A percentile compares a stretch with the other conserved stretches of the same genome.
Evolutionary conservation across 2,888 invertebrate species (phyloP).

Genomic region (Sarcophaga carnaria): DNA sequence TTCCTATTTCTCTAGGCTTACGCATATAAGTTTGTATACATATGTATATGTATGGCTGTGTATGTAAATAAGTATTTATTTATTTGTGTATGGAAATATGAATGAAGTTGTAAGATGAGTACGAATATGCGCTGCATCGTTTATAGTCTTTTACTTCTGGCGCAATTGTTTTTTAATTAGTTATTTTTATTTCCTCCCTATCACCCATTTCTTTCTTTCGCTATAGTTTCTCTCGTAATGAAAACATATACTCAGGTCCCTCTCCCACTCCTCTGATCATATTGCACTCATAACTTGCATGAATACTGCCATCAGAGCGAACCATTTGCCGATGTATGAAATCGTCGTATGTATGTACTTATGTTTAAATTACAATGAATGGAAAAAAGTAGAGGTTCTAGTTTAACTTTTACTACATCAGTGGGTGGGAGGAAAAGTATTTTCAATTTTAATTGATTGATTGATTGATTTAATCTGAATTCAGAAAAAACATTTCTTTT

Average conservation of each 20-base stretch:
- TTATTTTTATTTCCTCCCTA: constrained; percentile 14
- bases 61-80: too few relatives aligned
- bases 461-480: too few relatives aligned
- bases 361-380: too few relatives aligned
- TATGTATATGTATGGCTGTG: too few relatives aligned
- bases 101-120: background rate
- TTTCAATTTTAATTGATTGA: too few relatives aligned
- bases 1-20: constrained; percentile 27
- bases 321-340: background rate
- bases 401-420: constrained; percentile 28
- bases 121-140: background rate
- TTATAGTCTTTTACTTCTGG: constrained; percentile 13
- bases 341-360: background rate
- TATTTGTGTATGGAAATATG: background rate
- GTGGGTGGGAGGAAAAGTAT: too few relatives aligned
- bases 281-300: constrained; percentile 44
- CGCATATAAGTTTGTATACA: background rate
- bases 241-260: constrained; percentile 2
- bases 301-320: background rate
- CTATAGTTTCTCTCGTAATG: constrained; percentile 50
- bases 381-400: constrained; percentile 6
- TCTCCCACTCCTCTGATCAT: background rate
- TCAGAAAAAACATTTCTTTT: too few relatives aligned
- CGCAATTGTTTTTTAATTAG: constrained; percentile 12
- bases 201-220: constrained; percentile 29